phyloP scores from a whole-genome alignment of 2,888 invertebrate genomes.

The Apamea monoglypha region DNA sequence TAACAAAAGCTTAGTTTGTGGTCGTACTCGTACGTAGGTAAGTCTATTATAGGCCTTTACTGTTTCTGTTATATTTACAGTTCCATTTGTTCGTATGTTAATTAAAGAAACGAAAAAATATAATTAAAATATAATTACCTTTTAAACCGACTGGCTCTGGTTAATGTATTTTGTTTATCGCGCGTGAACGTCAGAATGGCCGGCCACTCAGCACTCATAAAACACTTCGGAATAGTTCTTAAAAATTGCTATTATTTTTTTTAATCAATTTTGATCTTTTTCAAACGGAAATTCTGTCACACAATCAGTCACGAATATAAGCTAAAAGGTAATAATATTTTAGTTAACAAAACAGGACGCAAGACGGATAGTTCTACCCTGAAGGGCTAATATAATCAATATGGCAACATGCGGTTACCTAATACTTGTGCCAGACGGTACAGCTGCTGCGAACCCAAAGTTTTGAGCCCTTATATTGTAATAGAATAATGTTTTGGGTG shows the following conservation, averaged over 20 bases:
- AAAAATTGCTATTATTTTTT: neutral
- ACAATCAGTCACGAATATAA: neutral
- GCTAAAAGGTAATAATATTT: neutral
- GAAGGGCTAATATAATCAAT: conserved; percentile 55
- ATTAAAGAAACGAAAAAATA: neutral
- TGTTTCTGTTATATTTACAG: neutral
- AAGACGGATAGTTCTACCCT: conserved; percentile 40
- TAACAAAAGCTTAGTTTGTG: conserved; percentile 23
- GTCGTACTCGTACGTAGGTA: conserved; percentile 3
- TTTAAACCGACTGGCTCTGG: too few relatives aligned
- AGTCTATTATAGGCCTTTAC: conserved; percentile 20
- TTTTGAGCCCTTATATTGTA: conserved; percentile 35
- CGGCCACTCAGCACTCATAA: neutral
- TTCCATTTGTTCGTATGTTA: neutral
- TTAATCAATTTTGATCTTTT: neutral
- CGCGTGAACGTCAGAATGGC: neutral
- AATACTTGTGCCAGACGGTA: conserved; percentile 39
- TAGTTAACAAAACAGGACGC: neutral
- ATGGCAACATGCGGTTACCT: conserved; percentile 21
- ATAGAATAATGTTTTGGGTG: conserved; percentile 34
- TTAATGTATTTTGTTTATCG: neutral
- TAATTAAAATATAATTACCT: neutral
- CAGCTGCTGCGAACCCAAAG: conserved; percentile 47
- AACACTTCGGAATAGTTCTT: neutral
- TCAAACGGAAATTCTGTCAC: neutral